phyloP scores from a whole-genome alignment of 2,888 invertebrate genomes.

The Eueremaeus valkanovi region DNA sequence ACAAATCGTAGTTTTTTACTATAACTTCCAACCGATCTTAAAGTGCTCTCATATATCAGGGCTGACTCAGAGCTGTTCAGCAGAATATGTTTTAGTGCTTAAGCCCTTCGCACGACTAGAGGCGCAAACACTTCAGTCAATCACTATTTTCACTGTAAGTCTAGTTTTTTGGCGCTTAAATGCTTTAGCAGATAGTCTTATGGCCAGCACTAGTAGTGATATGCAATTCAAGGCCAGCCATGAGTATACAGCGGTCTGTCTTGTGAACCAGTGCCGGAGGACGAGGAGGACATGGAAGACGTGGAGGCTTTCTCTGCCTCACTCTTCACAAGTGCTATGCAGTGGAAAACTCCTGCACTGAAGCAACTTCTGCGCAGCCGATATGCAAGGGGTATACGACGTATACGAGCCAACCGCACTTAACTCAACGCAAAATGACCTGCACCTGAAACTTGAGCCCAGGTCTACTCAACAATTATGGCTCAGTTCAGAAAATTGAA shows the following conservation, averaged over 20 bases:
- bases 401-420: no score
- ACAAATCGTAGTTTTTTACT: no score
- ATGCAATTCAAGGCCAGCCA: not conserved
- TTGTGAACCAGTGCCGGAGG: not conserved
- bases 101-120: not conserved
- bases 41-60: no score
- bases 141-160: not conserved
- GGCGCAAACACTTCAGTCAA: not conserved
- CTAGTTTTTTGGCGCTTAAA: not conserved
- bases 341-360: no score
- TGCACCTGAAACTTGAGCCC: no score
- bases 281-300: not conserved
- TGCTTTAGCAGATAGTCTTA: not conserved
- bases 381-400: not conserved
- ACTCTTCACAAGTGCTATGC: not conserved
- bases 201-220: not conserved
- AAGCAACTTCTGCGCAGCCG: no score
- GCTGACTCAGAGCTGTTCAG: no score
- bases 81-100: no score
- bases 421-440: no score
- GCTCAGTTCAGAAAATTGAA: no score
- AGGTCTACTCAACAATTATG: no score
- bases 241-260: not conserved
- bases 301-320: not conserved
- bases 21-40: no score